Conservation (phyloP, 2,113 vertebrate species). For the Pachypanchax playfairii region DNA sequence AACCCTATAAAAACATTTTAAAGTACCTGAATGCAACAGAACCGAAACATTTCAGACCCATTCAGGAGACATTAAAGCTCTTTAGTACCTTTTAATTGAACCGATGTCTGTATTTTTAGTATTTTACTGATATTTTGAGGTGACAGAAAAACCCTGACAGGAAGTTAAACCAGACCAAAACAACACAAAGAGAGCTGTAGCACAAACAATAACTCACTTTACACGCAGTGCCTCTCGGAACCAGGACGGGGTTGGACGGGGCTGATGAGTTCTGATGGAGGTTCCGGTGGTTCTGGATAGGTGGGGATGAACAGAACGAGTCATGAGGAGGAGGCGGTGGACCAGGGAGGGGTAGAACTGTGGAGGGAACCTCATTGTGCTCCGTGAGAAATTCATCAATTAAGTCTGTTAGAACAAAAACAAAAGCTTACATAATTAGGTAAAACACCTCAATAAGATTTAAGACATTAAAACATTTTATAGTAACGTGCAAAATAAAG, state of each 20-base stretch:
- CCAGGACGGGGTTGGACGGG: conserved; percentile 49
- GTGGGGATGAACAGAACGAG: neutral
- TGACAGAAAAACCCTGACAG: conserved; percentile 1
- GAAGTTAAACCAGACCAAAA: neutral
- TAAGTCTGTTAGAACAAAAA: conserved; percentile 70
- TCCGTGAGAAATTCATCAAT: conserved; percentile 78
- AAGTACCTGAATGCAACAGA: too few species aligned
- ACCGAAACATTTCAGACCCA: too few species aligned
- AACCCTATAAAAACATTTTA: too few species aligned
- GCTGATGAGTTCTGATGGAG: conserved; percentile 4
- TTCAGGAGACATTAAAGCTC: too few species aligned
- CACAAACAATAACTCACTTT: conserved; percentile 43
- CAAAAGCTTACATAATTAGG: neutral
- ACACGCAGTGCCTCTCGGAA: conserved; percentile 69
- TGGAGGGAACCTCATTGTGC: neutral
- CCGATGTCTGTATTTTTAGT: too few species aligned
- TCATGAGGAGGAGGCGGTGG: conserved; percentile 66
- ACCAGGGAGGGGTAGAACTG: conserved; percentile 52
- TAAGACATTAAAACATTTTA: too few species aligned
- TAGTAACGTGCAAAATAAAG: too few species aligned
- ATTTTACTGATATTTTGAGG: too few species aligned
- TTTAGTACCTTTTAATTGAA: too few species aligned
- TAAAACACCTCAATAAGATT: too few species aligned
- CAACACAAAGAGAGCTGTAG: neutral
- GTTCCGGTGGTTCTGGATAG: conserved; percentile 7